A percentile compares a stretch with the other conserved stretches of the same genome.
phyloP scores from a whole-genome alignment of 2,888 invertebrate genomes.

The Tenthredo amoena region DNA sequence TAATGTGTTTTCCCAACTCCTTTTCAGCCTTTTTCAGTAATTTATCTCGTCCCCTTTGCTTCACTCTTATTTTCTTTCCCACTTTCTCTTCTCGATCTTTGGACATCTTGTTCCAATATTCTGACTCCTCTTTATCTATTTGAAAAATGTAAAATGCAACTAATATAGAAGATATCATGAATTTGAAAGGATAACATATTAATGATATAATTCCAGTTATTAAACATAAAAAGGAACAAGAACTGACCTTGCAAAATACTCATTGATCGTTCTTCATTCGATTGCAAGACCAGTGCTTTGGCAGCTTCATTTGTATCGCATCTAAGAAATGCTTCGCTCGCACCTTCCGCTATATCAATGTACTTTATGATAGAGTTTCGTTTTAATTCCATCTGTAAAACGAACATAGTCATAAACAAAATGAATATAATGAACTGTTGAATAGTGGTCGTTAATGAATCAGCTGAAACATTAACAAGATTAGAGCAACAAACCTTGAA shows the following conservation, averaged over 20 bases:
- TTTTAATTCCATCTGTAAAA: slow-evolving; percentile 82
- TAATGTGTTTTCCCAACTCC: slow-evolving; percentile 85
- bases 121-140: slow-evolving; percentile 84
- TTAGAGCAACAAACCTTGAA: slow-evolving; percentile 81
- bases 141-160: slow-evolving; percentile 76
- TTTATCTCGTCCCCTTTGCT: slow-evolving; percentile 82
- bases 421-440: slow-evolving; percentile 38
- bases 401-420: slow-evolving; percentile 22
- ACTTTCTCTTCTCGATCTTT: slow-evolving; percentile 81
- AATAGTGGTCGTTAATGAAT: neutral
- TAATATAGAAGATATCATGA: slow-evolving; percentile 47
- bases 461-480: neutral
- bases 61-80: slow-evolving; percentile 77
- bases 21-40: slow-evolving; percentile 83
- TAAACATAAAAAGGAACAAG: slow-evolving; percentile 30
- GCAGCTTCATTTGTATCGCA: slow-evolving; percentile 81
- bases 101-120: slow-evolving; percentile 90
- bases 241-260: slow-evolving; percentile 76
- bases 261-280: slow-evolving; percentile 71
- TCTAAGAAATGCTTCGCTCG: slow-evolving; percentile 84
- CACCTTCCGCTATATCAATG: slow-evolving; percentile 89
- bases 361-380: slow-evolving; percentile 85
- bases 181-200: neutral
- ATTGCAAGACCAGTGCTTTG: slow-evolving; percentile 73
- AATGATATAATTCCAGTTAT: neutral